These are phyloP conservation scores for Tenthredo distinguenda DNA, from an alignment of 2,888 invertebrate genomes.

Conservation along the genomic window DNA sequence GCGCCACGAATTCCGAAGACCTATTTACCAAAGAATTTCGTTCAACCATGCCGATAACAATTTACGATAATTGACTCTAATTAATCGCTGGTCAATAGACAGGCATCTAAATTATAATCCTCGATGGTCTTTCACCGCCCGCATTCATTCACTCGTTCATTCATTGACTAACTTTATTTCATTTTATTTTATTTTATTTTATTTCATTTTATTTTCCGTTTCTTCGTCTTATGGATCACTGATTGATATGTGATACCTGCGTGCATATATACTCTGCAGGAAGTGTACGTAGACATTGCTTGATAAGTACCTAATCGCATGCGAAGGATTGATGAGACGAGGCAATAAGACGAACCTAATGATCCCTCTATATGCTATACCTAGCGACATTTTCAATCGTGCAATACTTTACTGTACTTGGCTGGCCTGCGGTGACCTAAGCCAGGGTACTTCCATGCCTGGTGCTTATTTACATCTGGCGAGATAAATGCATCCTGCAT, in stretches of 20 bases:
- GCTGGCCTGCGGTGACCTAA: slow-evolving; percentile 20
- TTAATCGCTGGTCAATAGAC: not conserved
- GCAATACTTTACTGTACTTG: slow-evolving; percentile 10
- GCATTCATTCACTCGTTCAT: not conserved
- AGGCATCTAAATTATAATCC: not conserved
- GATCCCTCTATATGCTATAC: not conserved
- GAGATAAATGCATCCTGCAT: slow-evolving; percentile 29
- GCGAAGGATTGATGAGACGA: slow-evolving; percentile 16
- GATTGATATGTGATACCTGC: not conserved
- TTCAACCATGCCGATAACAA: slow-evolving; percentile 1
- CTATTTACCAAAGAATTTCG: not conserved
- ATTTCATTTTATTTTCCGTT: not conserved
- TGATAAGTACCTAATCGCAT: not conserved
- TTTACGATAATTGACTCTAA: slow-evolving; percentile 18
- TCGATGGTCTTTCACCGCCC: not conserved
- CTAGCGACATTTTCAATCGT: slow-evolving; percentile 20
- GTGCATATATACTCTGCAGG: not conserved
- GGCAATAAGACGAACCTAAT: slow-evolving; percentile 20
- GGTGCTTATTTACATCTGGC: slow-evolving; percentile 14
- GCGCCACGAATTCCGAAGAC: not conserved
- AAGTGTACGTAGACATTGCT: not conserved
- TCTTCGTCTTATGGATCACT: not conserved
- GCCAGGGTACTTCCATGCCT: not conserved
- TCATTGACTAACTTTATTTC: not conserved
- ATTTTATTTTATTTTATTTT: not conserved